These are phyloP conservation scores for Conus betulinus DNA, from an alignment of 1,140 invertebrate genomes.

Conservation along the genomic window DNA sequence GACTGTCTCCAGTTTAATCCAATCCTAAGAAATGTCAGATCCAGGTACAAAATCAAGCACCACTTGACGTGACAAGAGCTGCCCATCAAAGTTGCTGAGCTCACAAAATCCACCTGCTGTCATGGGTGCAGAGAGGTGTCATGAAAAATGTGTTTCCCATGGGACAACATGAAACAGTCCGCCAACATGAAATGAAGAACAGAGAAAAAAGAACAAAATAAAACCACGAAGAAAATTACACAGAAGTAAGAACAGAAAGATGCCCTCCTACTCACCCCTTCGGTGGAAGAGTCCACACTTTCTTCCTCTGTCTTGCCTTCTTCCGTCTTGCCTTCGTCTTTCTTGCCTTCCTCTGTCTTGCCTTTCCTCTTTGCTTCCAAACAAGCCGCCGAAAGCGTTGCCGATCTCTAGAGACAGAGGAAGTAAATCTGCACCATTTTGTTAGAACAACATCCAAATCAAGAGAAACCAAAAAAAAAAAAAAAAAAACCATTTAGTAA, in stretches of 20 bases:
- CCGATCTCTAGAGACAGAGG: conserved; percentile 82
- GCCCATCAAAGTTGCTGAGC: too few species aligned
- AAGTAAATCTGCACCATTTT: background rate
- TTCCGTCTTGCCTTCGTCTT: conserved; percentile 56
- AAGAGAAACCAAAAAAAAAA: background rate
- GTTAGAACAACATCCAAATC: background rate
- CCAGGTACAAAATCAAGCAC: too few species aligned
- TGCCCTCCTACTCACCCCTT: conserved; percentile 28
- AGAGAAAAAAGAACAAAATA: background rate
- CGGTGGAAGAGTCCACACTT: conserved; percentile 50
- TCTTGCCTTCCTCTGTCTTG: conserved; percentile 49
- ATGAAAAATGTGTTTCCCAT: too few species aligned
- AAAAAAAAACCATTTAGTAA: too few species aligned
- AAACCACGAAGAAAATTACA: background rate
- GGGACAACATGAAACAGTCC: background rate
- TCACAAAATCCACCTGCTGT: too few species aligned
- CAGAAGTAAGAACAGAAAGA: conserved; percentile 13
- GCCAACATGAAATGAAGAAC: too few species aligned
- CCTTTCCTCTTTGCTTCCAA: conserved; percentile 77
- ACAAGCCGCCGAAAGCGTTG: conserved; percentile 95
- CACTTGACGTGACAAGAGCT: too few species aligned
- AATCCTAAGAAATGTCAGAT: too few species aligned
- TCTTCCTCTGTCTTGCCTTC: conserved; percentile 50
- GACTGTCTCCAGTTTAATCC: too few species aligned
- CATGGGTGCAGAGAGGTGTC: too few species aligned